Evolutionary conservation across 2,888 invertebrate species (phyloP), one percentile per base, ranked within the genome.

Genomic region (Linnaemya vulpina): DNA sequence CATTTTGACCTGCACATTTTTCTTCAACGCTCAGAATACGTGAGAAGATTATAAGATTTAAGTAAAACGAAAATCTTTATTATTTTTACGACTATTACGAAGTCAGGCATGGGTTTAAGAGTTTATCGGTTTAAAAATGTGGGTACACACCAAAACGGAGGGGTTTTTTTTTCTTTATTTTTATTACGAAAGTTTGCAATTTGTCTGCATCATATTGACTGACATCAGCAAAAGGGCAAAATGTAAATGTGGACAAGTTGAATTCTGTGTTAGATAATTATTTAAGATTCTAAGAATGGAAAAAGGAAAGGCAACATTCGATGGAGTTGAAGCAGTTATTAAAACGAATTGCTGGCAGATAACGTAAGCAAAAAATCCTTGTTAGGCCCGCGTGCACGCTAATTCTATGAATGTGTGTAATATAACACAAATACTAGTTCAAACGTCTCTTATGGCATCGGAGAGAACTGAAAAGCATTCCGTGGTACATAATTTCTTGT

Each of bases 1-100:
- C 79, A 63, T 73, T 38, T 80, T 73, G 73, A 73, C 49, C 10
- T 68, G 25, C 20, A 46, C 5, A n/a, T 46, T 55, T 58, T 76
- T 62, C 46, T 55, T 30, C 13, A 17, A 13, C 11, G 10, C 30
- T 58, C 2, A 22, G 17, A 55, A 58, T 80, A 80, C 79, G 79
- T 73, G 73, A 65, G 49, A 49, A 67, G 22, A 73, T 65, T 73
- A 25, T 70, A 38, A 8, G 13, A 13, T 13, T 71, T 63, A 35
- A 10, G 5, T 35, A 65, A 25, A 62, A 51, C 30, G 4, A 67
- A 9, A 67, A 46, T 46, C 43, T 49, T 60, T 51, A 40, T 20
- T 25, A 38, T 60, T n/a, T 30, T 30, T 30, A 5, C 30, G 30
- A 30, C 3, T 49, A 67, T 20, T 67, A 55, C 1, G 30, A 65